Evolutionary conservation across 2,797 vertebrate genomes (phyloP), one percentile per base, ranked within the genome.

Genomic region (Aeoliscus strigatus): DNA sequence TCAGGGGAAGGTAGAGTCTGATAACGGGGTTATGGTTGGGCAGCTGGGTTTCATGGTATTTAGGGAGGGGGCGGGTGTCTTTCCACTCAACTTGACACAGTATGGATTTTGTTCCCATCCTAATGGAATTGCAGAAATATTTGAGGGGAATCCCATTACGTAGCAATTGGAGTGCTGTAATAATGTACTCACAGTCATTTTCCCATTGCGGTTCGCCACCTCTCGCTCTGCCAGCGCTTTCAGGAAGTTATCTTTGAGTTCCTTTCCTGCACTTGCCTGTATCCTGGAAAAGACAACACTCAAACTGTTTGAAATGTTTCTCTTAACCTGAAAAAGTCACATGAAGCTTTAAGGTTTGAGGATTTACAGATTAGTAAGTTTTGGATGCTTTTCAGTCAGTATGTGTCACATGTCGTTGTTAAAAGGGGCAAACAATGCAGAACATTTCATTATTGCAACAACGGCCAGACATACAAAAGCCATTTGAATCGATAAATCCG

Each of bases 111-210:
- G 82, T 87, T 77, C 70, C 57, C 29, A 57, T 79, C 67, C 66
- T 75, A 69, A 82, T 77, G 77, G 71, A 82, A 82, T 73, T 73
- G 78, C 66, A 64, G 62, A 57, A 79, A 80, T 83, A 84, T 81
- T 79, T 75, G 61, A 70, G 79, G 82, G 82, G 82, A 86, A 84
- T 84, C 87, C 84, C 81, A 66, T 86, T 86, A 85, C 79, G 86
- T 85, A 86, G 80, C 70, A 64, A 71, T 78, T 46, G 47, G 60
- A 79, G 77, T 77, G 73, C 51, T 76, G 86, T 78, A 84, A 84
- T 85, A 68, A 77, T 73, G 79, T 88, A 93, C 93, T 94, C 81
- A 92, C 89, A 34, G 82, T 88, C 75, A 89, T 81, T 87, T 84
- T 90, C 74, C 90, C 91, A 51, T 21, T 87, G 57, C 70, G 78